Percentiles rank a stretch among this genome's conserved stretches.
Evolutionary conservation across 2,113 vertebrate genomes (phyloP).

Genomic region (Gobiocypris rarus): DNA sequence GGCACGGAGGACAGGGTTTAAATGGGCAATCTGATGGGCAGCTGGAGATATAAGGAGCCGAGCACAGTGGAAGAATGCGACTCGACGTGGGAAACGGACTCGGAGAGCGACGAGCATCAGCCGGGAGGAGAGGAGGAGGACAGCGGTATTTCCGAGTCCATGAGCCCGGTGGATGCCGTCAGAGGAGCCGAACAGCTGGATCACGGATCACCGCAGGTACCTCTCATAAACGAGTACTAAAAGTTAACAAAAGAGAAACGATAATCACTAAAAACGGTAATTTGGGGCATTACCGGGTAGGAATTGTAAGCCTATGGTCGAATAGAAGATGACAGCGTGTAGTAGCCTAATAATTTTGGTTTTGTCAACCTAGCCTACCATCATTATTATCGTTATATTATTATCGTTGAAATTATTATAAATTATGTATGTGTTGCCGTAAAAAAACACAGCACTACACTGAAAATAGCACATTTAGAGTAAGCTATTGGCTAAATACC

Average conservation of each 20-base stretch:
- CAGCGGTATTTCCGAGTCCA: conserved; percentile 66
- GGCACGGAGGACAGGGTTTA: conserved; percentile 52
- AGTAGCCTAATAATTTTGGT: background rate
- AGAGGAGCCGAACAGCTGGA: conserved; percentile 61
- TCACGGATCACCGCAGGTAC: conserved; percentile 68
- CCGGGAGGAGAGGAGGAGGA: conserved; percentile 64
- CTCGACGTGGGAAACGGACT: conserved; percentile 83
- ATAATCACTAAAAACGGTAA: background rate
- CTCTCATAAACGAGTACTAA: background rate
- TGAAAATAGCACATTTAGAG: background rate
- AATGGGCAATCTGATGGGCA: conserved; percentile 82
- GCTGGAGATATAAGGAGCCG: conserved; percentile 80
- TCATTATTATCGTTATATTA: too few species aligned
- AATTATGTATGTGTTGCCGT: background rate
- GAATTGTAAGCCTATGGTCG: too few species aligned
- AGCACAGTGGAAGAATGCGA: conserved; percentile 83
- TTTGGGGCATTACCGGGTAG: background rate
- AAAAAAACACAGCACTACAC: background rate
- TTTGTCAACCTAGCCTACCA: conserved; percentile 11
- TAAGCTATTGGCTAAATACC: background rate
- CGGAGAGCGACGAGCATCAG: conserved; percentile 73
- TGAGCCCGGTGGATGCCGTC: conserved; percentile 63
- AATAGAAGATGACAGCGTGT: background rate
- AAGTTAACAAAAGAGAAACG: conserved; percentile 7
- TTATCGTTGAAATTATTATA: background rate